Percentiles rank a stretch among this genome's conserved stretches.
These are phyloP conservation scores for Pithecia hirsuta DNA, from an alignment of 2,797 vertebrate species.

Conservation along the genomic window DNA sequence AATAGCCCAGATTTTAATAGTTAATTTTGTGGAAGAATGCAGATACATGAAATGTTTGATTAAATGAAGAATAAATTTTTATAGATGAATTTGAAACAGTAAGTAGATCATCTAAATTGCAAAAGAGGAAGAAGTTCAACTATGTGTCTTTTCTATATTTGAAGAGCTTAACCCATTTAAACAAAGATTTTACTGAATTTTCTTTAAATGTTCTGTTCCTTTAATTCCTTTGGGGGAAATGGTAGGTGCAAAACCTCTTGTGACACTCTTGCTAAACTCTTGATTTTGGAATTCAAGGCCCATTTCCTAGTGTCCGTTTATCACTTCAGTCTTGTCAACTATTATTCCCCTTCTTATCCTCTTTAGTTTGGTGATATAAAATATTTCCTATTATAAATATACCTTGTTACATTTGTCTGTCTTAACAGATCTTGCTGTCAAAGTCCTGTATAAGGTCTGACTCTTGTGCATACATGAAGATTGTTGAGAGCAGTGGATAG, in stretches of 20 bases:
- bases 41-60: neutral
- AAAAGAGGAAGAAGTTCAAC: neutral
- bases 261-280: neutral
- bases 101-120: neutral
- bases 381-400: neutral
- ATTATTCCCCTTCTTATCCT: neutral
- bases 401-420: neutral
- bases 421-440: neutral
- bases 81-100: neutral
- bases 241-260: neutral
- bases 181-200: neutral
- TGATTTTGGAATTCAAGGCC: neutral
- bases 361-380: neutral
- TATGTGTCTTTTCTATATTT: neutral
- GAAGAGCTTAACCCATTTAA: neutral
- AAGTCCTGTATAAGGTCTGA: neutral
- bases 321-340: neutral
- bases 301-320: neutral
- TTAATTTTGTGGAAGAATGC: slow-evolving; percentile 14
- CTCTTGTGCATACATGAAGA: neutral
- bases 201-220: neutral
- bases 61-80: neutral
- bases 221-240: neutral
- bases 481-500: neutral
- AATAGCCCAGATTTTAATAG: neutral